Evolutionary conservation across 2,888 invertebrate species (phyloP), one percentile per base, ranked within the genome.

Genomic region (Protodeltote pygarga): DNA sequence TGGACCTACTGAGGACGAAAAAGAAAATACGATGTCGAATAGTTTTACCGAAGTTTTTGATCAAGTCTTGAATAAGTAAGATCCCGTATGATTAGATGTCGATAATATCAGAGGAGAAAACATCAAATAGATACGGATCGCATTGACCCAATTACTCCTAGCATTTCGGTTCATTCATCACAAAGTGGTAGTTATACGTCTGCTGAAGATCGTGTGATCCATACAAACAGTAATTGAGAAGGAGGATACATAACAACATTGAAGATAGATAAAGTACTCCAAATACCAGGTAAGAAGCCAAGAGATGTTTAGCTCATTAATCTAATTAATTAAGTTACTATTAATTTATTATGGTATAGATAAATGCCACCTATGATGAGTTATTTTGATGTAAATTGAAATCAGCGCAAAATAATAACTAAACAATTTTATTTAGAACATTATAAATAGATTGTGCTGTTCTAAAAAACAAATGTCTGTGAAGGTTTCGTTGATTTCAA

Each of bases 81-180:
- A n/a, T n/a, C n/a, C 10, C 3, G 9, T 13, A 21, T 19, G 10
- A 14, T 1, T 13, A 28, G 10, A 39, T 47, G 29, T 29, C 28
- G 24, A 23, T 27, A 16, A 27, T 42, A 27, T 29, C 10, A 29
- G 31, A 27, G 27, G 27, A 35, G 27, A n/a, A 24, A 45, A 41
- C 38, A 24, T 50, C 32, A 50, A 28, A 31, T 3, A 41, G 44
- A 50, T 45, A 34, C 6, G 6, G 31, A 28, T 23, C 35, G 32
- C 40, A 47, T 31, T 44, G 52, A 61, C 42, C 60, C 27, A 64
- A 64, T 61, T 51, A 47, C 35, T 44, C 21, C 17, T 28, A 63
- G 42, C 60, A 64, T 16, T 33, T 27, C 39, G 44, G 51, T 52
- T 61, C 41, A 46, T 32, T 42, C 39, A 40, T 39, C 47, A 64